Percentiles rank a stretch among this genome's conserved stretches.
phyloP scores from a whole-genome alignment of 2,888 invertebrate genomes.

The Nasonovia ribisnigri region DNA sequence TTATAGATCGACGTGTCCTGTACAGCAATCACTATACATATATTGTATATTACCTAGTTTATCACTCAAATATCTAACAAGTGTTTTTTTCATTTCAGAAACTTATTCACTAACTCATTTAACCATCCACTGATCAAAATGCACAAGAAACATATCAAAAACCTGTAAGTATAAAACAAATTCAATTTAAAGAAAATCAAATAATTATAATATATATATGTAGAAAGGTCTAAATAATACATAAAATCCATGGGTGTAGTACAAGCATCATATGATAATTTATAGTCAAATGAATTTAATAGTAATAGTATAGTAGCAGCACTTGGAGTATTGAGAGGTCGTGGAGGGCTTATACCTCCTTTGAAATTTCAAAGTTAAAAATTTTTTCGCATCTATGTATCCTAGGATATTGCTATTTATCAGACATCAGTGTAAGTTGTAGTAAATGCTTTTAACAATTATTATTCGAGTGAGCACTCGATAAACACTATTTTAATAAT shows the following conservation, averaged over 20 bases:
- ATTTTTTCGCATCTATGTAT: too few species aligned
- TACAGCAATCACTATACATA: background rate
- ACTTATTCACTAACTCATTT: background rate
- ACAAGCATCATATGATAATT: background rate
- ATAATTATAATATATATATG: background rate
- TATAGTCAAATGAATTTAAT: background rate
- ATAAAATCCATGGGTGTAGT: background rate
- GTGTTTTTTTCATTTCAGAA: conserved; percentile 40
- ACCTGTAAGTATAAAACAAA: conserved; percentile 30
- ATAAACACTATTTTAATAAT: too few species aligned
- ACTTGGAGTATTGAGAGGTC: background rate
- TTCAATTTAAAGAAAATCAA: background rate
- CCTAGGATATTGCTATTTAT: too few species aligned
- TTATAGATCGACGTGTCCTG: too few species aligned
- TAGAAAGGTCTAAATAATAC: background rate
- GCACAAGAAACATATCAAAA: conserved; percentile 35
- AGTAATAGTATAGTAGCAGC: background rate
- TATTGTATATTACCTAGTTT: background rate
- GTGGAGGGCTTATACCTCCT: too few species aligned
- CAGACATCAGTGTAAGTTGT: too few species aligned
- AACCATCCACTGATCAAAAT: conserved; percentile 1
- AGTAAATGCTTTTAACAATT: too few species aligned
- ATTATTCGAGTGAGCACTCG: too few species aligned
- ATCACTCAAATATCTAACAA: background rate
- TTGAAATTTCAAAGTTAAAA: too few species aligned